These are phyloP conservation scores for Metaphire vulgaris DNA, from an alignment of 1,140 invertebrate species.

Conservation along the genomic window DNA sequence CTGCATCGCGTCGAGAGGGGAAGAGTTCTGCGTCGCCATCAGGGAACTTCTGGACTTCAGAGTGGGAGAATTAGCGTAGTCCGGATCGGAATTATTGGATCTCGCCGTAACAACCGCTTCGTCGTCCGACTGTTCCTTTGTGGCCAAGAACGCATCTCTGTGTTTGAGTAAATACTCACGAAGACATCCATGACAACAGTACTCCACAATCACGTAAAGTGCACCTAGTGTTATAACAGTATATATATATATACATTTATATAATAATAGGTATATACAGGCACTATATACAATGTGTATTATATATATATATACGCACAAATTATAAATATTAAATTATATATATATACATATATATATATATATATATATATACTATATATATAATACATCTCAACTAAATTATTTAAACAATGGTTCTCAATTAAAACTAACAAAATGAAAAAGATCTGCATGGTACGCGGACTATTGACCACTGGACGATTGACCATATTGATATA, in stretches of 20 bases:
- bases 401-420: too few species aligned
- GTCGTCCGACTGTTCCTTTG: too few species aligned
- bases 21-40: background rate
- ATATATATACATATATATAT: background rate
- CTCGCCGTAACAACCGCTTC: too few species aligned
- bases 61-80: constrained; percentile 40
- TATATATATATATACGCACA: background rate
- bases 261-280: background rate
- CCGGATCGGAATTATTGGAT: too few species aligned
- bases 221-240: constrained; percentile 55
- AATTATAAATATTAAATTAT: background rate
- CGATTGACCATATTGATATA: too few species aligned
- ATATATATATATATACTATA: background rate
- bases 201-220: constrained; percentile 94
- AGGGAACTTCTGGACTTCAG: too few species aligned
- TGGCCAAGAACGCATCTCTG: too few species aligned
- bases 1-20: constrained; percentile 74
- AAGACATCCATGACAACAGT: constrained; percentile 88
- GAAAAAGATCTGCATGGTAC: too few species aligned
- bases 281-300: background rate
- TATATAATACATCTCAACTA: too few species aligned
- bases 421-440: too few species aligned
- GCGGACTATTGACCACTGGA: too few species aligned
- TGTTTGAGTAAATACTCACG: constrained; percentile 80
- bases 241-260: background rate